Conservation (phyloP, 2,113 vertebrate species). For the Cheirogaleus medius region DNA sequence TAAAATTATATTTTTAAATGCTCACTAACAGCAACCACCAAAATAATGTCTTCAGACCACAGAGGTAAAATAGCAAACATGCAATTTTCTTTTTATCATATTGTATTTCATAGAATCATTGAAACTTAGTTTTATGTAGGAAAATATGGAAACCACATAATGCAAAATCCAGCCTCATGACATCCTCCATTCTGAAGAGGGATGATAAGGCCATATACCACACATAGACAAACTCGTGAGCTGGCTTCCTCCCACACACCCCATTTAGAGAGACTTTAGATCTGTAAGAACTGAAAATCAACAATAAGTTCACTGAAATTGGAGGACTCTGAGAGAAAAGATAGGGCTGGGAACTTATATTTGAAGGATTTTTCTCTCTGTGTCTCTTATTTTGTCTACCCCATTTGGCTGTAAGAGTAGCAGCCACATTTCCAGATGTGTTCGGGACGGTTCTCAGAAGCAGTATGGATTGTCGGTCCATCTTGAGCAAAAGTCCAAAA, state of each 20-base stretch:
- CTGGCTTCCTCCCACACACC: background rate
- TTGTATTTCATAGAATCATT: background rate
- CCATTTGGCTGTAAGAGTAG: background rate
- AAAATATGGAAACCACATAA: background rate
- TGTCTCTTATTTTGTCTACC: no score
- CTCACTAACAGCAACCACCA: background rate
- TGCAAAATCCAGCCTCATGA: background rate
- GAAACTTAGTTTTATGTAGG: background rate
- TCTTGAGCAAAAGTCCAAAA: background rate
- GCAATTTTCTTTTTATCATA: background rate
- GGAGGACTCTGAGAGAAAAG: background rate
- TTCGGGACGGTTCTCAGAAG: background rate
- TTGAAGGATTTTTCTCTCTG: background rate
- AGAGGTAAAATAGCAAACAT: background rate
- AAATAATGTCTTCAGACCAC: background rate
- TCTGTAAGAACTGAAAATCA: background rate
- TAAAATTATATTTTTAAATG: background rate
- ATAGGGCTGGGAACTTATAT: background rate
- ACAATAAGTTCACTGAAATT: background rate
- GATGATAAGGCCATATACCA: background rate
- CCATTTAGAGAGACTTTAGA: background rate
- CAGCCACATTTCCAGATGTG: background rate
- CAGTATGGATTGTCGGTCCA: background rate
- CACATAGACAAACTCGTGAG: background rate
- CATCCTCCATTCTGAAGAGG: background rate